Conservation (phyloP, 2,888 invertebrate species). For the Rhingia rostrata region DNA sequence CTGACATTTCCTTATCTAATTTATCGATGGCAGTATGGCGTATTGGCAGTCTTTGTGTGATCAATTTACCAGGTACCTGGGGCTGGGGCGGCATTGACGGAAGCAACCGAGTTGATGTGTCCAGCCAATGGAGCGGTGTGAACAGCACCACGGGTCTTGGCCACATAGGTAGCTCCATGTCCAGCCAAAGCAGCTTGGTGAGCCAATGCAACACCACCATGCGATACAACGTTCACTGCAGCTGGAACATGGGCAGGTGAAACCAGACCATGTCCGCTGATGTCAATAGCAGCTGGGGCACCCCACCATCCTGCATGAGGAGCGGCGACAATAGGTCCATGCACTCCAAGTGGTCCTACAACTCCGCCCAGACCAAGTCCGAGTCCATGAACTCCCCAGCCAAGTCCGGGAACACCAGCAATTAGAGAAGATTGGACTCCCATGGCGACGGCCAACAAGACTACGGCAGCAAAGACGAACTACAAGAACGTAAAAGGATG, state of each 20-base stretch:
- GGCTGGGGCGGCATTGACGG: conserved; percentile 80
- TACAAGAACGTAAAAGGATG: conserved; percentile 53
- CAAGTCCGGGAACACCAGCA: conserved; percentile 72
- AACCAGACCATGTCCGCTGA: conserved; percentile 18
- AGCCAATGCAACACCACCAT: conserved; percentile 75
- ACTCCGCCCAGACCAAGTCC: conserved; percentile 43
- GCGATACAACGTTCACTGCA: conserved; percentile 71
- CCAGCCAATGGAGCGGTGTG: conserved; percentile 80
- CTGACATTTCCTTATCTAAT: conserved; percentile 45
- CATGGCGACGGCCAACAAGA: conserved; percentile 81
- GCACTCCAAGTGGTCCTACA: conserved; percentile 27
- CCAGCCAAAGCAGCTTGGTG: conserved; percentile 80
- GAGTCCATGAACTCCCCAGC: conserved; percentile 24
- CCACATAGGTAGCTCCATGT: conserved; percentile 80
- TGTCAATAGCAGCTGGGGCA: conserved; percentile 33
- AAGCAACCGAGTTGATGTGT: conserved; percentile 79
- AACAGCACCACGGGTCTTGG: conserved; percentile 80
- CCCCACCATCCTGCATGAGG: conserved; percentile 39
- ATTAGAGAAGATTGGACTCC: conserved; percentile 81
- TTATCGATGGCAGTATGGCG: not conserved
- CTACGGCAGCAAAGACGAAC: conserved; percentile 78
- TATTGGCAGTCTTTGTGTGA: conserved; percentile 40
- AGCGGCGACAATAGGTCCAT: conserved; percentile 9
- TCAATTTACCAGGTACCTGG: conserved; percentile 77
- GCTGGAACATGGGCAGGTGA: conserved; percentile 63